These are phyloP conservation scores for Macrosiphum euphorbiae DNA, from an alignment of 2,888 invertebrate species.

Conservation along the genomic window DNA sequence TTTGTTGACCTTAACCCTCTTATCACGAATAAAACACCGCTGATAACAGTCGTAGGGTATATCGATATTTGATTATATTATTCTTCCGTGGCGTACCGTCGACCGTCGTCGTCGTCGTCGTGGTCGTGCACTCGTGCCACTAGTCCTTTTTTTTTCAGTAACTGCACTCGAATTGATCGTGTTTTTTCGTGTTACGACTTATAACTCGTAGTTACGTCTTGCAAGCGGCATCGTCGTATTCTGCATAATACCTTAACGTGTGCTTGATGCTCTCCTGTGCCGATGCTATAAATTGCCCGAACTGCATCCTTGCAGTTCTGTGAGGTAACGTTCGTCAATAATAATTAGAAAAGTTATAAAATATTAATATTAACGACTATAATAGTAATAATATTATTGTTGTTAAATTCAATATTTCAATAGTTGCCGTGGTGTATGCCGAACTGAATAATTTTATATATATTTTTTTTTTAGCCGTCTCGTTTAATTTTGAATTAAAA, in stretches of 20 bases:
- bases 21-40: background rate
- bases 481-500: background rate
- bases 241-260: background rate
- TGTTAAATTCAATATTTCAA: background rate
- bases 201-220: background rate
- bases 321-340: background rate
- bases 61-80: background rate
- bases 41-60: background rate
- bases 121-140: background rate
- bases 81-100: background rate
- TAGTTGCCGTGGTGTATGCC: background rate
- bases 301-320: background rate
- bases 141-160: background rate
- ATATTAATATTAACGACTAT: background rate
- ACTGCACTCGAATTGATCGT: background rate
- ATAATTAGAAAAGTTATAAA: background rate
- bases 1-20: constrained; percentile 10
- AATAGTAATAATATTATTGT: background rate
- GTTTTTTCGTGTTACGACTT: background rate
- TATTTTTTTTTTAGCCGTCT: background rate
- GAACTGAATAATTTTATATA: background rate
- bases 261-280: background rate
- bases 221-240: background rate
- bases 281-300: background rate
- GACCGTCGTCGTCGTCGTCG: background rate